Conservation (phyloP, 2,888 invertebrate genomes). For the Pilophorus perplexus region DNA sequence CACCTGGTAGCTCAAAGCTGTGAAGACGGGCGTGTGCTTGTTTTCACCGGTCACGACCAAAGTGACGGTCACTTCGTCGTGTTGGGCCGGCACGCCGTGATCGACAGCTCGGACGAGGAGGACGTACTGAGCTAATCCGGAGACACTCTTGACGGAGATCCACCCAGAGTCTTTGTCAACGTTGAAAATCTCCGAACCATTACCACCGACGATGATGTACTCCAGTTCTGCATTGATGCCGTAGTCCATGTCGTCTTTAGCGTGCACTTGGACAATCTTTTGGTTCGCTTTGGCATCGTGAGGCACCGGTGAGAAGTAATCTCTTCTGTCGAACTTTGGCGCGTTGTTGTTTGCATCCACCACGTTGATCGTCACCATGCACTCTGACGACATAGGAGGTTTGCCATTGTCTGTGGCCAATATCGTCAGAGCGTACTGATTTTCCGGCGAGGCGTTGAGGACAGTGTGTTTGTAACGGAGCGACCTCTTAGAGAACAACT, state of each 20-base stretch:
- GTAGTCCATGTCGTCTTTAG: constrained; percentile 74
- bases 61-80: constrained; percentile 69
- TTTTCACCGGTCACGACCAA: constrained; percentile 85
- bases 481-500: constrained; percentile 78
- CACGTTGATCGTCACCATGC: constrained; percentile 79
- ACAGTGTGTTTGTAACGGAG: constrained; percentile 80
- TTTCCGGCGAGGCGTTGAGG: constrained; percentile 79
- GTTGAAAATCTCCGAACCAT: constrained; percentile 71
- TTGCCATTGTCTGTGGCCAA: constrained; percentile 92
- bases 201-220: constrained; percentile 71
- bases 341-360: constrained; percentile 91
- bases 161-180: constrained; percentile 77
- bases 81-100: constrained; percentile 82
- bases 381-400: constrained; percentile 88
- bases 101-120: constrained; percentile 75
- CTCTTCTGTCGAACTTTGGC: constrained; percentile 73
- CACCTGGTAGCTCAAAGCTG: constrained; percentile 80
- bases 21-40: constrained; percentile 74
- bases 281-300: constrained; percentile 71
- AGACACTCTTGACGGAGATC: constrained; percentile 67
- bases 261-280: constrained; percentile 68
- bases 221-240: constrained; percentile 87
- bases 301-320: constrained; percentile 78
- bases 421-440: constrained; percentile 82
- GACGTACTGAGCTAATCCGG: constrained; percentile 60